Conservation (phyloP, 2,113 vertebrate species). For the Eulacestoma nigropectus region DNA sequence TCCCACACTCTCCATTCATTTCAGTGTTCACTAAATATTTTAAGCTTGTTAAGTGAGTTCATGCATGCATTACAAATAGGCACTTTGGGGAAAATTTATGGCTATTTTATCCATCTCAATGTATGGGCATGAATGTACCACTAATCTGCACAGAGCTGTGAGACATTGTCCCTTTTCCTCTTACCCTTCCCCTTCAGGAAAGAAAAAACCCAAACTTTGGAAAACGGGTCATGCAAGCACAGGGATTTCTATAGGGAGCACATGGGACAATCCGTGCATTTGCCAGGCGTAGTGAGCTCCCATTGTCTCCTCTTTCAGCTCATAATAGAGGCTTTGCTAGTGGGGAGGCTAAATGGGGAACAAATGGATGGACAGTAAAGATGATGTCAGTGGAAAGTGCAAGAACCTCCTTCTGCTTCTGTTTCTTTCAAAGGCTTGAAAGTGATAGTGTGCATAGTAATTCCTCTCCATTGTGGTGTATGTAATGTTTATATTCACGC, state of each 20-base stretch:
- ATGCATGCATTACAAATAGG: not conserved
- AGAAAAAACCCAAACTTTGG: not conserved
- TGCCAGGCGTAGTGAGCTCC: accelerated
- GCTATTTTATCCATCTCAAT: not conserved
- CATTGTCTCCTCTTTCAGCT: not conserved
- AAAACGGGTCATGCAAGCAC: not conserved
- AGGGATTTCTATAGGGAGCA: not conserved
- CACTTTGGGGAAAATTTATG: not conserved
- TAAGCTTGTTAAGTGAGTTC: not conserved
- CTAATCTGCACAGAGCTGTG: not conserved
- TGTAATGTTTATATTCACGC: not conserved
- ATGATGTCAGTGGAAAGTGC: not conserved
- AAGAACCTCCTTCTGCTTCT: constrained; percentile 5
- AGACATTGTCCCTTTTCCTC: not conserved
- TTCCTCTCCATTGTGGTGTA: not conserved
- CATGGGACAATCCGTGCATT: not conserved
- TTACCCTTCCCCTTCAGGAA: not conserved
- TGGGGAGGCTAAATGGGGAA: not conserved
- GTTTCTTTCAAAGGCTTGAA: not conserved
- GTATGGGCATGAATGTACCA: not conserved
- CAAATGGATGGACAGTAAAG: not conserved
- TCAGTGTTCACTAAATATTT: constrained; percentile 23
- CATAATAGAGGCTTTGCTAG: not conserved
- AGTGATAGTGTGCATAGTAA: not conserved
- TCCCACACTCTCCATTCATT: not conserved